Percentiles rank a stretch among this genome's conserved stretches.
Evolutionary conservation across 1,140 invertebrate species (phyloP).

Genomic region (Drosophila erecta): DNA sequence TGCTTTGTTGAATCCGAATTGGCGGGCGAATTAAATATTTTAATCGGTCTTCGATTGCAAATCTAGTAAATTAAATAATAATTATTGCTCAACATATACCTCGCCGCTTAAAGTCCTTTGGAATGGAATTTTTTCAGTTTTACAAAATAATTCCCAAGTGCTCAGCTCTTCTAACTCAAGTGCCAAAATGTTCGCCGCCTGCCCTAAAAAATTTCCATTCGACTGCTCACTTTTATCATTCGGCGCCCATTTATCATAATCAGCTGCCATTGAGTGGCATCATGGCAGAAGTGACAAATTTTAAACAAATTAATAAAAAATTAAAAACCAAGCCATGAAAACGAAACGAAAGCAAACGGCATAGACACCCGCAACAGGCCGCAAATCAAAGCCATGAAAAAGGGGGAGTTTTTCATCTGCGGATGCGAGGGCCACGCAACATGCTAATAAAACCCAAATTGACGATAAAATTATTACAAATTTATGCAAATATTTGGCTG

Average conservation of each 20-base stretch:
- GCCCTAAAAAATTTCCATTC: slow-evolving; percentile 20
- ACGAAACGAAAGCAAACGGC: slow-evolving; percentile 30
- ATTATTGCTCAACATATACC: too few relatives aligned
- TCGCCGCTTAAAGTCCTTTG: not conserved
- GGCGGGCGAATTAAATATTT: too few relatives aligned
- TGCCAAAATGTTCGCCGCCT: slow-evolving; percentile 23
- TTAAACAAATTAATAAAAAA: slow-evolving; percentile 79
- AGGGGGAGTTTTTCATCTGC: slow-evolving; percentile 21
- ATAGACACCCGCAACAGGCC: slow-evolving; percentile 43
- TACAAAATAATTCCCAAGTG: not conserved
- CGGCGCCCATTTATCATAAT: slow-evolving; percentile 39
- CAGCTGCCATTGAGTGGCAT: slow-evolving; percentile 41
- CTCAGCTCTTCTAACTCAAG: slow-evolving; percentile 13
- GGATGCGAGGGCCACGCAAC: slow-evolving; percentile 64
- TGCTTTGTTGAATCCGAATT: not conserved
- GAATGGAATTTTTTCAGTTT: not conserved
- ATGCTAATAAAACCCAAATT: slow-evolving; percentile 82
- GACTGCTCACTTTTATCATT: slow-evolving; percentile 33
- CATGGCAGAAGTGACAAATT: slow-evolving; percentile 72
- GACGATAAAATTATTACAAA: slow-evolving; percentile 83
- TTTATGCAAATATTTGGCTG: slow-evolving; percentile 80
- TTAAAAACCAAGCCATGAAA: slow-evolving; percentile 41
- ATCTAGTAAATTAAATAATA: too few relatives aligned
- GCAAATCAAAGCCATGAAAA: slow-evolving; percentile 36
- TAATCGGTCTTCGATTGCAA: too few relatives aligned